Percentiles rank a stretch among this genome's conserved stretches.
Evolutionary conservation across 2,888 invertebrate species (phyloP).

Genomic region (Pseudococcus jackbeardsleyi): DNA sequence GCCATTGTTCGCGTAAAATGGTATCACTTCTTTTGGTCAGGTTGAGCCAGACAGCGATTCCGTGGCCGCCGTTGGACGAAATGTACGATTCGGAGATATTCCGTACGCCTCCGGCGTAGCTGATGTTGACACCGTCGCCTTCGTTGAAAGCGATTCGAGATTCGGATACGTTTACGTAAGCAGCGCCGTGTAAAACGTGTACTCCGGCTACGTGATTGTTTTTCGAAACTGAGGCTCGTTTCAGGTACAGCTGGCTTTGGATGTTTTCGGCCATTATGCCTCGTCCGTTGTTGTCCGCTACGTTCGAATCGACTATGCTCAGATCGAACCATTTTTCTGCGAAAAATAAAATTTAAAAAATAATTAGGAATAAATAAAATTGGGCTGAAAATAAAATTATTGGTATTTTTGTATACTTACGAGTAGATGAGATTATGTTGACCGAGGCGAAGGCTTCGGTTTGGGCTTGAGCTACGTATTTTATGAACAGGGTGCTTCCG

Average conservation of each 20-base stretch:
- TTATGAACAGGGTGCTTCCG: constrained; percentile 83
- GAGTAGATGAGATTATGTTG: constrained; percentile 81
- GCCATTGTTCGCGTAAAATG: constrained; percentile 67
- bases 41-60: constrained; percentile 91
- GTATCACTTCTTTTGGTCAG: constrained; percentile 73
- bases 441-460: constrained; percentile 84
- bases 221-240: constrained; percentile 84
- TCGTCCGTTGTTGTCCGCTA: constrained; percentile 91
- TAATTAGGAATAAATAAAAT: too few relatives aligned
- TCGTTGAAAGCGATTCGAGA: constrained; percentile 90
- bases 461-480: constrained; percentile 81
- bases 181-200: constrained; percentile 90
- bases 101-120: constrained; percentile 84
- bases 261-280: constrained; percentile 95
- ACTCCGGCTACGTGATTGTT: constrained; percentile 93
- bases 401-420: constrained; percentile 70
- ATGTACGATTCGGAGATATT: constrained; percentile 90
- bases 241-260: constrained; percentile 88
- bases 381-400: neutral
- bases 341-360: neutral
- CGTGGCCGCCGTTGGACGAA: constrained; percentile 89
- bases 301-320: constrained; percentile 85
- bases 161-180: constrained; percentile 93
- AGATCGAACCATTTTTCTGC: constrained; percentile 79
- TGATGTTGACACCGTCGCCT: constrained; percentile 95